phyloP scores from a whole-genome alignment of 2,113 vertebrate species.

The Paedocypris sp. region DNA sequence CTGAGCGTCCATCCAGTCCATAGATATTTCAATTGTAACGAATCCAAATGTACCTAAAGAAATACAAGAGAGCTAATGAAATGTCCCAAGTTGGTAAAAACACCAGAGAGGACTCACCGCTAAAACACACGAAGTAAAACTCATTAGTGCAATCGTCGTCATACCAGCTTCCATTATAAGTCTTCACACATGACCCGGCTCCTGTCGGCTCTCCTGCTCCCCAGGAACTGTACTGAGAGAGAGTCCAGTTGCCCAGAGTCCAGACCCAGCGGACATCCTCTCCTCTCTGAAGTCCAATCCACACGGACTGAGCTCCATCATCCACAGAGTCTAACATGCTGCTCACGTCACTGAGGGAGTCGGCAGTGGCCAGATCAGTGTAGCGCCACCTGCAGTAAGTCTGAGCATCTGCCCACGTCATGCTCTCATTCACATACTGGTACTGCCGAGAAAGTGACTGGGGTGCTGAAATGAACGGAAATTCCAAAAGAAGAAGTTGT shows the following conservation, averaged over 20 bases:
- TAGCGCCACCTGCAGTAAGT: constrained; percentile 1
- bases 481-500: too few species aligned
- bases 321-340: background rate
- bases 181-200: background rate
- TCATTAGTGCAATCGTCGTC: background rate
- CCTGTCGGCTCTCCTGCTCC: background rate
- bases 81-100: background rate
- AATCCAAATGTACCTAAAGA: background rate
- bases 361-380: constrained; percentile 22
- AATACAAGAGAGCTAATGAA: constrained; percentile 12
- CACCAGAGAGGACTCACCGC: background rate
- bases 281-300: constrained; percentile 4
- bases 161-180: background rate
- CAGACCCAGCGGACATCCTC: constrained; percentile 1
- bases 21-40: background rate
- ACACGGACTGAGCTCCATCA: background rate
- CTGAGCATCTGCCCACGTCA: constrained; percentile 18
- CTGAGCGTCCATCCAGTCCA: constrained; percentile 7
- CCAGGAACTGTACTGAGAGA: constrained; percentile 6
- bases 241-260: background rate
- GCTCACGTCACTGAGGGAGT: background rate
- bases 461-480: background rate
- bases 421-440: background rate
- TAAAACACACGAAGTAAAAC: constrained; percentile 2
- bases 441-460: background rate